phyloP scores from a whole-genome alignment of 2,888 invertebrate species.

The Tolmerus cingulatus region DNA sequence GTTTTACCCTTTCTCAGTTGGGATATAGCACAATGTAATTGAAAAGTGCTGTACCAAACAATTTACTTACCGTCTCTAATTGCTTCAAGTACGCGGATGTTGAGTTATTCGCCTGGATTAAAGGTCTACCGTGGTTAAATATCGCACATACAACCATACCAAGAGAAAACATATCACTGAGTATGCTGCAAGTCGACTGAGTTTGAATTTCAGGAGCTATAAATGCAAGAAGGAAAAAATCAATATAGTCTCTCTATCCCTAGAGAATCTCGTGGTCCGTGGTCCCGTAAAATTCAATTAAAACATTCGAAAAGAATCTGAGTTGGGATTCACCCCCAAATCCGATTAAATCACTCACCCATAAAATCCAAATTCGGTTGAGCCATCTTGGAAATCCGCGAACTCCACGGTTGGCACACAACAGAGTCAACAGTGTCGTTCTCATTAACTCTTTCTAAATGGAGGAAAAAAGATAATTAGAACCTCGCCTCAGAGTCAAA shows the following conservation, averaged over 20 bases:
- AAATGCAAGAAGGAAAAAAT: constrained; percentile 43
- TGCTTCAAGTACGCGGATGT: constrained; percentile 89
- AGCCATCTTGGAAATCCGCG: constrained; percentile 87
- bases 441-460: constrained; percentile 73
- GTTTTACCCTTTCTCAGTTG: neutral
- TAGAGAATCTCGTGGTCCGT: neutral
- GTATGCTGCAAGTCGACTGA: constrained; percentile 80
- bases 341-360: constrained; percentile 67
- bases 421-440: constrained; percentile 77
- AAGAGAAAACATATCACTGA: constrained; percentile 96
- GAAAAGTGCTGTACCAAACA: neutral
- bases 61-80: constrained; percentile 81
- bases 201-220: constrained; percentile 93
- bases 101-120: constrained; percentile 91
- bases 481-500: neutral
- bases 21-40: neutral
- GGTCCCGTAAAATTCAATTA: constrained; percentile 3
- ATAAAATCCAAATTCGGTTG: constrained; percentile 94
- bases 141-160: constrained; percentile 94
- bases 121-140: constrained; percentile 87
- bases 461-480: neutral
- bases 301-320: neutral
- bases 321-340: neutral
- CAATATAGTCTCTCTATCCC: neutral
- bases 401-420: constrained; percentile 87